Evolutionary conservation across 1,140 invertebrate species (phyloP), one percentile per base, ranked within the genome.

Genomic region (Tetranychus urticae): DNA sequence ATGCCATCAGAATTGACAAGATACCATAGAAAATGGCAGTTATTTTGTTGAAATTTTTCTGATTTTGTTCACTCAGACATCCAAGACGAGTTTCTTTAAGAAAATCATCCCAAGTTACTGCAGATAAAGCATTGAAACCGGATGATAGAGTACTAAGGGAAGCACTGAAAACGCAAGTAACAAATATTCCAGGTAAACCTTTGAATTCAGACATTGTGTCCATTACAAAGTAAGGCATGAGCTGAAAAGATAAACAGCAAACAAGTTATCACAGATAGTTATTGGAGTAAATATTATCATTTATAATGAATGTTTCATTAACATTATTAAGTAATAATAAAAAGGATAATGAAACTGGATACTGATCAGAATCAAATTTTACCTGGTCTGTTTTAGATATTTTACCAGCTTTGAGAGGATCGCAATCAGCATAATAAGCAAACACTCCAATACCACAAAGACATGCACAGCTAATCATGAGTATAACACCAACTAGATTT

Each of bases 401-500:
- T 46, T 75, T 71, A 6, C 72, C 71, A 56, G 71, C 61, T 59
- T 67, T 68, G 10, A 81, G 62, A 0, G 86, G 85, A 77, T 89
- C 86, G 71, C 86, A 89, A n/a, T 77, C 67, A 10, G 76, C 69
- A 69, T 86, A 88, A 65, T 78, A 78, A 39, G 80, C 81, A 67
- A 83, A 88, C 52, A 88, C 80, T 8, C 81, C 79, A 3, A 90
- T 70, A 1, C 87, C 87, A 63, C 80, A 69, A 84, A 81, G 64
- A 57, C 65, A 67, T 8, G 63, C 64, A 12, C 64, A 63, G 12
- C 62, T 58, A 14, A 66, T 66, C n/a, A 67, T 61, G 7, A 64
- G 46, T 14, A 62, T 35, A 10, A 68, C 64, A 10, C 67, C 62
- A 10, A 67, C 58, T 10, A 68, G 50, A 59, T 67, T 68, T 23